Conservation (phyloP, 2,113 vertebrate species). For the Dissostichus mawsoni region DNA sequence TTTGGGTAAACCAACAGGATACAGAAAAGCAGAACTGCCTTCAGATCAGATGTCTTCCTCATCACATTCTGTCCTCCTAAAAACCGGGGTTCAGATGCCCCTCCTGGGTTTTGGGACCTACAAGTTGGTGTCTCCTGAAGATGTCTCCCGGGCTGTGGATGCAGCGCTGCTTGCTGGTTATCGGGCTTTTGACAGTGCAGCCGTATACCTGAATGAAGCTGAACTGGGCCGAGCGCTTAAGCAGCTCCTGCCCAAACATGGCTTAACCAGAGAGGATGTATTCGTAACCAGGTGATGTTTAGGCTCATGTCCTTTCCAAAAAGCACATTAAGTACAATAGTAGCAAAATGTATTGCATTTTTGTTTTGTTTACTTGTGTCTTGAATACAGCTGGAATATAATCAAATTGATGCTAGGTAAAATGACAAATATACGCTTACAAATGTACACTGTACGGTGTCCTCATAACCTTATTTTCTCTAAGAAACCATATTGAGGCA, state of each 20-base stretch:
- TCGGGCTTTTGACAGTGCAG: constrained; percentile 86
- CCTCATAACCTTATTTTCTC: too few species aligned
- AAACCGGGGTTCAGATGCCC: constrained; percentile 84
- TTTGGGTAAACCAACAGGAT: neutral
- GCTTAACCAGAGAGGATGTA: constrained; percentile 80
- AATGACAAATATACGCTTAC: too few species aligned
- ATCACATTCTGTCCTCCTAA: constrained; percentile 70
- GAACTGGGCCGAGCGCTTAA: constrained; percentile 81
- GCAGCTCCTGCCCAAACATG: constrained; percentile 83
- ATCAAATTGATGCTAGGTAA: too few species aligned
- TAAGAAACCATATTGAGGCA: too few species aligned
- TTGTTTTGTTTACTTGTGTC: too few species aligned
- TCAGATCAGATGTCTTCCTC: constrained; percentile 50
- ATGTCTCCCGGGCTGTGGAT: constrained; percentile 75
- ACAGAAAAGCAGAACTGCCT: neutral
- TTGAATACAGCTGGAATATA: too few species aligned
- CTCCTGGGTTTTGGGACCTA: constrained; percentile 87
- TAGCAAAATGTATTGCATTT: too few species aligned
- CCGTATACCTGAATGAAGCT: constrained; percentile 85
- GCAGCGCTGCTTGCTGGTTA: constrained; percentile 84
- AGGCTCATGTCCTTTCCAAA: too few species aligned
- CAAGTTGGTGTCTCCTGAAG: constrained; percentile 73
- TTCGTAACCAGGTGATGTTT: constrained; percentile 83
- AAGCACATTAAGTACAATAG: too few species aligned
- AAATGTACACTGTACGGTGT: too few species aligned